These are phyloP conservation scores for Anoncus sp. DNA, from an alignment of 2,888 invertebrate species.

Conservation along the genomic window DNA sequence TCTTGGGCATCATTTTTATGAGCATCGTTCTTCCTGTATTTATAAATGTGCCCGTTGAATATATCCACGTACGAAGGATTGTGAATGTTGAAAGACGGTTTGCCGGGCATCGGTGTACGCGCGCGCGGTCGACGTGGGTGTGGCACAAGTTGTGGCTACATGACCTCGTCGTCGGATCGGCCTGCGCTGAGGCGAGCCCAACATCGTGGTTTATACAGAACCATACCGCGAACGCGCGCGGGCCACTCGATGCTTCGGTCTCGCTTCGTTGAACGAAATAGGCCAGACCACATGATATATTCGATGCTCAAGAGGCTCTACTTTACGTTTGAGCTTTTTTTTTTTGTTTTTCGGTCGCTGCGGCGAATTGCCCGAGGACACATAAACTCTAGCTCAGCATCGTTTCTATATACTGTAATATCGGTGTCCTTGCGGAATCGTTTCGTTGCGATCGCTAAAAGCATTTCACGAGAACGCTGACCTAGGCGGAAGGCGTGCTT, in stretches of 20 bases:
- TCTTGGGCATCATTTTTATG: background rate
- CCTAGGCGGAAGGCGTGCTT: slow-evolving; percentile 48
- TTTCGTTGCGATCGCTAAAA: slow-evolving; percentile 12
- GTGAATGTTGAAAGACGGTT: slow-evolving; percentile 35
- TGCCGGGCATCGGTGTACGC: too few relatives aligned
- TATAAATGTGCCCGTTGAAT: slow-evolving; percentile 6
- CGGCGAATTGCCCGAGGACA: slow-evolving; percentile 25
- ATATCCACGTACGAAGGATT: slow-evolving; percentile 26
- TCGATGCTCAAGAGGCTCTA: slow-evolving; percentile 59
- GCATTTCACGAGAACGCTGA: slow-evolving; percentile 51
- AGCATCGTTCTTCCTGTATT: slow-evolving; percentile 28
- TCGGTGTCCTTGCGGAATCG: slow-evolving; percentile 39
- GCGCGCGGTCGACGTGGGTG: slow-evolving; percentile 65
- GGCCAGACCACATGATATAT: slow-evolving; percentile 65
- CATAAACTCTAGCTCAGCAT: background rate
- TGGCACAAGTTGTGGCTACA: slow-evolving; percentile 68
- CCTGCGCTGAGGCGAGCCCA: slow-evolving; percentile 65
- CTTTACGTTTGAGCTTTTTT: slow-evolving; percentile 46
- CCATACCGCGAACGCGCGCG: slow-evolving; percentile 67
- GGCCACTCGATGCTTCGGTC: slow-evolving; percentile 72
- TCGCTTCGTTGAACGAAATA: slow-evolving; percentile 77
- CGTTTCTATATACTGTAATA: slow-evolving; percentile 19
- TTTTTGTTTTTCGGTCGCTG: background rate
- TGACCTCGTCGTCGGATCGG: slow-evolving; percentile 67
- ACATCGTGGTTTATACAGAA: slow-evolving; percentile 21